Percentiles rank a stretch among this genome's conserved stretches.
These are phyloP conservation scores for Burhinus bistriatus DNA, from an alignment of 2,113 vertebrate species.

Conservation along the genomic window DNA sequence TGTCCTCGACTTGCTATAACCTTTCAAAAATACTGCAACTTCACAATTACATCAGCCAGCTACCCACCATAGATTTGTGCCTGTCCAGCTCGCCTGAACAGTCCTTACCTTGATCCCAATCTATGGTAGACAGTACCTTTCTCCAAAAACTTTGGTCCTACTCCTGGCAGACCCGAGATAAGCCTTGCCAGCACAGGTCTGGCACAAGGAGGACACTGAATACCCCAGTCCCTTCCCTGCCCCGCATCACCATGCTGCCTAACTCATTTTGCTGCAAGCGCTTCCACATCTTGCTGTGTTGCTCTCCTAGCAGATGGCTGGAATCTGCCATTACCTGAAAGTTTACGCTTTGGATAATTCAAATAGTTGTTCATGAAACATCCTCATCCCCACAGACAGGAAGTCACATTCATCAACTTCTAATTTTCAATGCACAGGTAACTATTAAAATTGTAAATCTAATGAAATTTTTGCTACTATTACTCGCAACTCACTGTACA, in stretches of 20 bases:
- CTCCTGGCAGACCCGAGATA: background rate
- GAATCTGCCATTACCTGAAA: background rate
- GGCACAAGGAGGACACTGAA: background rate
- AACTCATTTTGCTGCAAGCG: background rate
- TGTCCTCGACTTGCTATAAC: background rate
- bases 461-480: background rate
- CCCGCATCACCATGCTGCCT: background rate
- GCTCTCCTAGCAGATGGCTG: background rate
- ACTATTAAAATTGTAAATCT: background rate
- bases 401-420: background rate
- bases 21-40: background rate
- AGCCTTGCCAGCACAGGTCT: background rate
- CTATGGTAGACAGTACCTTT: background rate
- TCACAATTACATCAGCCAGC: background rate
- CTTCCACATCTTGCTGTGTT: background rate
- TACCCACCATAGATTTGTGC: background rate
- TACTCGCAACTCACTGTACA: background rate
- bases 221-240: background rate
- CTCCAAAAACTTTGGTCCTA: background rate
- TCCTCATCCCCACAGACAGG: background rate
- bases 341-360: background rate
- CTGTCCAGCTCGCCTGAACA: background rate
- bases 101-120: background rate
- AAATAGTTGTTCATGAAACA: background rate
- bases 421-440: background rate